A percentile compares a stretch with the other conserved stretches of the same genome.
phyloP scores from a whole-genome alignment of 2,113 vertebrate species.

The Pavo muticus region DNA sequence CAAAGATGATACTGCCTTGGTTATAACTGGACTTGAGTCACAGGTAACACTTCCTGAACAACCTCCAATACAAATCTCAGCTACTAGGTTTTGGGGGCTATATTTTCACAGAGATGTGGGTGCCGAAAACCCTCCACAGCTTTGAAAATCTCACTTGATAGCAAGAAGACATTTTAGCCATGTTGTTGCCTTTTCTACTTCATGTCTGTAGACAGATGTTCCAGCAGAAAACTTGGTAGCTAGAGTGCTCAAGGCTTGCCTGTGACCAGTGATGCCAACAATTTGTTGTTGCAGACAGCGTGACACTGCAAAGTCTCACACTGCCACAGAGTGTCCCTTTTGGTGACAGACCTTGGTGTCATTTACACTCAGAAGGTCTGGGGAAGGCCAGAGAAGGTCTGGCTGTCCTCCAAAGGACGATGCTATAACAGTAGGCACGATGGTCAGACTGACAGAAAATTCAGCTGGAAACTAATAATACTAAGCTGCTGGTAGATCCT shows the following conservation, averaged over 20 bases:
- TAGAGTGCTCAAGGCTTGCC: neutral
- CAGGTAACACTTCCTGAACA: neutral
- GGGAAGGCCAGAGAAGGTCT: neutral
- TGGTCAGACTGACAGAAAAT: neutral
- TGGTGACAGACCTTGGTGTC: neutral
- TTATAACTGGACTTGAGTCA: neutral
- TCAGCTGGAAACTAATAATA: neutral
- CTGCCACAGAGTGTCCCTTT: neutral
- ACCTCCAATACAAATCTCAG: neutral
- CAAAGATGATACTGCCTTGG: neutral
- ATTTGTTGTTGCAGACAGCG: neutral
- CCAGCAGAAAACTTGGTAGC: neutral
- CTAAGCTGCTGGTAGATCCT: neutral
- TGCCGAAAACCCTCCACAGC: neutral
- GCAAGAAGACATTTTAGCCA: neutral
- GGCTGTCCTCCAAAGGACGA: neutral
- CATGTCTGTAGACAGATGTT: neutral
- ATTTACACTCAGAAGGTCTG: neutral
- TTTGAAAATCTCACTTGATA: neutral
- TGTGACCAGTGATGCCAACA: accelerated
- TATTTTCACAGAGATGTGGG: neutral
- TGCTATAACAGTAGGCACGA: neutral
- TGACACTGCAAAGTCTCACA: neutral
- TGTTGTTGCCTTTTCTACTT: neutral
- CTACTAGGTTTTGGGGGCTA: neutral